These are phyloP conservation scores for Dascyllus trimaculatus DNA, from an alignment of 2,113 vertebrate species.

Conservation along the genomic window DNA sequence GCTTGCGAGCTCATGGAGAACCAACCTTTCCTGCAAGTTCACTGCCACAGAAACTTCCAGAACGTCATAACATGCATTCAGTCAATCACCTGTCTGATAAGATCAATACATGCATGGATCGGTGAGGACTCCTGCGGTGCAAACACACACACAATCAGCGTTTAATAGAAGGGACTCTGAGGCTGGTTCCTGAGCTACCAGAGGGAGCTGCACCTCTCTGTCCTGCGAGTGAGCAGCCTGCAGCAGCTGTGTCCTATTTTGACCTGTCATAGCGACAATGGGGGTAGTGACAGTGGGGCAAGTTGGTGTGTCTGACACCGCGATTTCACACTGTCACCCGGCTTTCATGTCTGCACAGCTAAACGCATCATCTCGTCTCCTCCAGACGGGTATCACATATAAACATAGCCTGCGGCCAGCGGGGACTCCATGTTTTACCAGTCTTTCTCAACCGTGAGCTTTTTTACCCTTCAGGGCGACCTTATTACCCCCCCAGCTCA, in stretches of 20 bases:
- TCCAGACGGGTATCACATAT: constrained; percentile 36
- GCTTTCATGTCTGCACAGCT: constrained; percentile 57
- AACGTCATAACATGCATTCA: constrained; percentile 41
- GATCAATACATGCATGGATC: neutral
- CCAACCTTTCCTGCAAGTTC: constrained; percentile 36
- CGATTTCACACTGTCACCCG: constrained; percentile 52
- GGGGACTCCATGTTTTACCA: constrained; percentile 67
- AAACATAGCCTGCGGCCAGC: constrained; percentile 58
- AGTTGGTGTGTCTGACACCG: constrained; percentile 61
- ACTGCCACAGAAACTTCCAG: constrained; percentile 64
- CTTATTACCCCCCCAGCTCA: constrained; percentile 24
- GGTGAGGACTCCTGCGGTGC: neutral
- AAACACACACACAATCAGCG: neutral
- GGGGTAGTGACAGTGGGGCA: constrained; percentile 48
- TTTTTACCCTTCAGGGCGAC: constrained; percentile 65
- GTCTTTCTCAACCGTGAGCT: neutral
- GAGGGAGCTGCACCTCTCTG: constrained; percentile 11
- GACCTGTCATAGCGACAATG: constrained; percentile 66
- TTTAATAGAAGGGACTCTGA: neutral
- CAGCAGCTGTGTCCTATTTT: constrained; percentile 60
- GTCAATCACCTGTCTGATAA: neutral
- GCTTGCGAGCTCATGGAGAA: neutral
- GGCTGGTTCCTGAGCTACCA: neutral
- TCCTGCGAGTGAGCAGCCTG: constrained; percentile 26
- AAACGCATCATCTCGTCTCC: constrained; percentile 44